Evolutionary conservation across 2,888 invertebrate species (phyloP), one percentile per base, ranked within the genome.

Genomic region (Drosophila neonasuta): DNA sequence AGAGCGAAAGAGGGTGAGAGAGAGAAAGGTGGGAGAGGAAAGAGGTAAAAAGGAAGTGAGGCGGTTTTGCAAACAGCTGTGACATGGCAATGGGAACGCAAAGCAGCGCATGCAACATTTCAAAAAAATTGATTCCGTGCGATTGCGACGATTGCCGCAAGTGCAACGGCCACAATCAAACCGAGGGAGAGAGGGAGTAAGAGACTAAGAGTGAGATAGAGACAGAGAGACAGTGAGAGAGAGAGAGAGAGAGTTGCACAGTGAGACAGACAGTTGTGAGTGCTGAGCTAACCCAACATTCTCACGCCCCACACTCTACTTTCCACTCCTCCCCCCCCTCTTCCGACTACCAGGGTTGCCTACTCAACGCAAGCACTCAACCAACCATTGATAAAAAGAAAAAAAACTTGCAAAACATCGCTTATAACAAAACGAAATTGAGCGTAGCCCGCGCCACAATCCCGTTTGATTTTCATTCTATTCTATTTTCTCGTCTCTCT

Each of bases 121-220:
- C 67, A 69, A 76, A 76, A 73, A 77, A 80, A 79, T 79, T 77
- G 77, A 79, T 80, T 79, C 69, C 59, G 62, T 74, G 78, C 71
- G 61, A 78, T 73, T 75, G 75, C 66, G 67, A 71, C 13, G 76
- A 75, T 71, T 76, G 73, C 62, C 34, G 51, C 58, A 58, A 73
- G 46, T 68, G 54, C 78, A 61, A 56, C 68, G 24, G 24, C 24
- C 24, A 24, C 24, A 24, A 24, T 24, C 24, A 24, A 24, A 46
- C 51, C 32, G 48, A 34, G 34, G 30, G 13, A 15, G 11, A 32
- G 2, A 36, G n/a, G 36, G 6, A n/a, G 20, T 20, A 20, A 20
- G 20, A 20, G 20, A 20, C 20, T 20, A 36, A 34, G 11, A 17
- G 1, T 11, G 2, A 56, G 11, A 46, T n/a, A 11, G 10, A 3